Conservation (phyloP, 2,888 invertebrate species). For the Oscheius onirici region DNA sequence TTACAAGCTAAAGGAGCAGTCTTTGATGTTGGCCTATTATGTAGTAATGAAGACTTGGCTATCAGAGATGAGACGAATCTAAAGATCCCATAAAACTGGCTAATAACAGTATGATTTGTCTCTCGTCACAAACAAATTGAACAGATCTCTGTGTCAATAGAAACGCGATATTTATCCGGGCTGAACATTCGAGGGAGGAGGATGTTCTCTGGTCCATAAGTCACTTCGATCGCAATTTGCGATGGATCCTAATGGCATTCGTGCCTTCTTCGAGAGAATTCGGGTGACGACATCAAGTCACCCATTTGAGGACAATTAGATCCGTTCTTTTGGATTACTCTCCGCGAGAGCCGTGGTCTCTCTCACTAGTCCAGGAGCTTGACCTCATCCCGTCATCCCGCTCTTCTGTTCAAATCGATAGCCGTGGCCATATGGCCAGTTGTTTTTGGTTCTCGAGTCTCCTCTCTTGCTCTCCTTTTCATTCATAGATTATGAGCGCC, state of each 20-base stretch:
- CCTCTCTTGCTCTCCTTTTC: background rate
- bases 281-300: too few species aligned
- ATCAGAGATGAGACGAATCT: too few species aligned
- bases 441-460: conserved; percentile 1
- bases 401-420: conserved; percentile 26
- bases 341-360: background rate
- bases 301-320: background rate
- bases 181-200: conserved; percentile 10
- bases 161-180: conserved; percentile 25
- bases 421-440: conserved; percentile 3
- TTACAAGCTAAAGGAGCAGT: too few species aligned
- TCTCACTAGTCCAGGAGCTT: conserved; percentile 11
- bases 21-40: too few species aligned
- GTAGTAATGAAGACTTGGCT: too few species aligned
- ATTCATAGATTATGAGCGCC: conserved; percentile 22
- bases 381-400: conserved; percentile 10
- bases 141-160: conserved; percentile 5
- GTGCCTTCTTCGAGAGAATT: background rate
- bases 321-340: background rate
- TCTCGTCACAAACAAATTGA: background rate
- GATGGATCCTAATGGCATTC: conserved; percentile 30
- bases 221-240: conserved; percentile 24
- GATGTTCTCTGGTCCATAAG: background rate
- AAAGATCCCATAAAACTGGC: too few species aligned
- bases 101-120: too few species aligned